phyloP scores from a whole-genome alignment of 2,888 invertebrate species.

The Melinaea menophilus region DNA sequence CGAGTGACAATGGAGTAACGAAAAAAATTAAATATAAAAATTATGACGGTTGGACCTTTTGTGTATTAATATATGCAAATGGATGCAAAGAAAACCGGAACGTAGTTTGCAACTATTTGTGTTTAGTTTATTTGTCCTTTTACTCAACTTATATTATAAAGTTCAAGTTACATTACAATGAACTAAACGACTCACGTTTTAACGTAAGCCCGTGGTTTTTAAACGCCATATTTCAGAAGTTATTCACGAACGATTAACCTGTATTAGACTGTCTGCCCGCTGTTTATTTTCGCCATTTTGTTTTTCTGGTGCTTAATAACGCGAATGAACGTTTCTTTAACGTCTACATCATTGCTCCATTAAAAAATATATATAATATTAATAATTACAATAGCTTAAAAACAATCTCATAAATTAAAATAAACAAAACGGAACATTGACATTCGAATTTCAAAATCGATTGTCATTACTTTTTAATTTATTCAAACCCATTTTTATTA shows the following conservation, averaged over 20 bases:
- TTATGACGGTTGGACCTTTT: conserved; percentile 70
- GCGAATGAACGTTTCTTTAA: conserved; percentile 11
- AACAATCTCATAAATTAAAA: conserved; percentile 17
- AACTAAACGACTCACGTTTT: not conserved
- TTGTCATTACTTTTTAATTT: conserved; percentile 53
- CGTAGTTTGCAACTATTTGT: no score
- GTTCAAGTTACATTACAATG: not conserved
- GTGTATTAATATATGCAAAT: conserved; percentile 72
- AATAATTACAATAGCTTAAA: conserved; percentile 7
- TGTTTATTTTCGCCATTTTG: conserved; percentile 29
- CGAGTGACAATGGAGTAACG: conserved; percentile 74
- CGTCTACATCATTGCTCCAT: not conserved
- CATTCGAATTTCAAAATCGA: conserved; percentile 30
- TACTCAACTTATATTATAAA: no score
- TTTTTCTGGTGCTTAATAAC: conserved; percentile 23
- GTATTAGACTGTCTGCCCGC: conserved; percentile 41
- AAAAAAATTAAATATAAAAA: conserved; percentile 76
- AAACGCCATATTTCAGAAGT: conserved; percentile 49
- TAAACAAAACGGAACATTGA: conserved; percentile 25
- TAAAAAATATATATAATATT: not conserved
- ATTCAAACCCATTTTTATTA: conserved; percentile 75
- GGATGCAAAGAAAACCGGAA: no score
- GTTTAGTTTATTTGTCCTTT: no score
- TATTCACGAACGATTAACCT: conserved; percentile 60
- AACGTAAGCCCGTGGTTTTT: conserved; percentile 6